Base-by-base conservation (phyloP, 2,113 vertebrate species). In the Rafetus swinhoei region DNA sequence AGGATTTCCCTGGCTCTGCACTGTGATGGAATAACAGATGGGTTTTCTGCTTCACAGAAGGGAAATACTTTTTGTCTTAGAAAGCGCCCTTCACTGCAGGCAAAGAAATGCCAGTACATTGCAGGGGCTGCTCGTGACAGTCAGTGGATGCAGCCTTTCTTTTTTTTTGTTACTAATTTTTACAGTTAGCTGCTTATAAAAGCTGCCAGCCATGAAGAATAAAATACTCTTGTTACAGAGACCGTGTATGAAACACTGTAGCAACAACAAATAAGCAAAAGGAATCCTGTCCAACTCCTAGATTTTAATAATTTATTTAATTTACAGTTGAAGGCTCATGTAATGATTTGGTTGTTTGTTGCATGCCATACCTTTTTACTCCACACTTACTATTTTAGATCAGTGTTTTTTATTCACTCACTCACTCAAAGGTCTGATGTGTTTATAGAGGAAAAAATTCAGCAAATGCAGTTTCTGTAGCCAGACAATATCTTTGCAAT, bases 1-100 rank as follows among this genome's bases (percentile, higher is more conserved):
- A 97, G 97, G 97, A 94, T 97, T 98, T 97, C 97, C 97, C 97
- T 18, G 11, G 93, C 89, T 57, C 94, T 90, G 89, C 95, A 95
- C 59, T 15, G 55, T 82, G 93, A 87, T 76, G 82, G 96, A 94
- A 81, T 96, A 87, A 96, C 96, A 96, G 95, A 98, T 97, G 96
- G 95, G 90, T 93, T 84, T 95, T 96, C 84, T 82, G 89, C 89
- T 6, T 54, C 81, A 94, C 91, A 91, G 90, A 95, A 96, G 87
- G 92, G 97, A 95, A 97, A 97, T 97, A 96, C 96, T 97, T 95
- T 95, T 97, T 95, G 92, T 96, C 85, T 89, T 88, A 25, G 14
- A 93, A 92, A 94, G 18, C 90, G 93, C 87, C 95, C 94, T 97
- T 95, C 85, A 76, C 35, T 72, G 85, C 88, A 59, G 72, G 76